Conservation (phyloP, 2,888 invertebrate species). For the Perithous albicinctus region DNA sequence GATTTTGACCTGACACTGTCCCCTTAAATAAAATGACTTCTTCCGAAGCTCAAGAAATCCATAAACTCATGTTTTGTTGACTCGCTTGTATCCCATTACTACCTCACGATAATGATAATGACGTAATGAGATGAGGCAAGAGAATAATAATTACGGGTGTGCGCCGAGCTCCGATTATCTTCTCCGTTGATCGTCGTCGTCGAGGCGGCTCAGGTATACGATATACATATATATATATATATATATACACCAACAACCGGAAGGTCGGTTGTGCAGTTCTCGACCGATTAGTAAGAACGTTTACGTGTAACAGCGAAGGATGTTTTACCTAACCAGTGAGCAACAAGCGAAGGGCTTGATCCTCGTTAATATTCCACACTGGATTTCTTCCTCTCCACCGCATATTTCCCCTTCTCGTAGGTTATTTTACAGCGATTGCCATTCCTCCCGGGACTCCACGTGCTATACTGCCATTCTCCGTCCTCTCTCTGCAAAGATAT, state of each 20-base stretch:
- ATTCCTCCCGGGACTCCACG: slow-evolving; percentile 57
- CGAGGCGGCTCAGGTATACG: slow-evolving; percentile 7
- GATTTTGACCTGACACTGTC: neutral
- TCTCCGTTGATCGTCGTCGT: slow-evolving; percentile 53
- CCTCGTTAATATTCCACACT: slow-evolving; percentile 78
- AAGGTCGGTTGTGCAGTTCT: slow-evolving; percentile 49
- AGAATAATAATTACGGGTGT: slow-evolving; percentile 54
- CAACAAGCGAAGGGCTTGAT: slow-evolving; percentile 67
- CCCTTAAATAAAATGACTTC: neutral
- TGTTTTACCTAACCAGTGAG: slow-evolving; percentile 17
- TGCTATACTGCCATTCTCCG: slow-evolving; percentile 36
- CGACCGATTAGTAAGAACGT: slow-evolving; percentile 63
- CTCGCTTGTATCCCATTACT: neutral
- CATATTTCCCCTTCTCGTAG: neutral
- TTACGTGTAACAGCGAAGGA: slow-evolving; percentile 49
- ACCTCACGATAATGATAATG: slow-evolving; percentile 49
- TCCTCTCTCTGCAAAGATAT: slow-evolving; percentile 17
- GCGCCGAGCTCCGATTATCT: slow-evolving; percentile 58
- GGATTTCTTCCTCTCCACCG: slow-evolving; percentile 70
- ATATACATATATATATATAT: too few species aligned
- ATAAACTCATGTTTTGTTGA: neutral
- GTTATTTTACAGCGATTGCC: slow-evolving; percentile 56
- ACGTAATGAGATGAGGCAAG: slow-evolving; percentile 52
- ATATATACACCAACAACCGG: too few species aligned
- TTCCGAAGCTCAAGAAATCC: neutral